Evolutionary conservation across 2,797 vertebrate genomes (phyloP).

Genomic region (Gymnothorax javanicus): DNA sequence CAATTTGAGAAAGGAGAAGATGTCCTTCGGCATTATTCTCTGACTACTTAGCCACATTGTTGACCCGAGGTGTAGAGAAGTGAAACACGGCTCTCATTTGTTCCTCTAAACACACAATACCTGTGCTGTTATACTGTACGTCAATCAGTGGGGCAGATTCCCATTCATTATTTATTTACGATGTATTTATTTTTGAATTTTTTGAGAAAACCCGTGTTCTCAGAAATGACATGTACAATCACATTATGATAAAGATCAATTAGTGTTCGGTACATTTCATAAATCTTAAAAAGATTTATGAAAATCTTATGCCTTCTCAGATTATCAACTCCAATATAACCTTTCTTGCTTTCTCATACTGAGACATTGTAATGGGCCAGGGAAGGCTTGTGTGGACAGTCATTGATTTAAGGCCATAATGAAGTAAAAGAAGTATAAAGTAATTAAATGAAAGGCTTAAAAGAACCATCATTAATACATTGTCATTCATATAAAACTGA

Average conservation of each 20-base stretch:
- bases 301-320: no score
- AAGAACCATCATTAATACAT: background rate
- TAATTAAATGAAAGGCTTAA: background rate
- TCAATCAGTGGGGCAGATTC: background rate
- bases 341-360: background rate
- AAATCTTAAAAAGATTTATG: background rate
- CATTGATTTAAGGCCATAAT: background rate
- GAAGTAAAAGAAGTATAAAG: background rate
- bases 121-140: background rate
- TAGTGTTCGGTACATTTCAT: background rate
- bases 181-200: background rate
- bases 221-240: background rate
- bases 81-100: conserved; percentile 46
- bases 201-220: conserved; percentile 9
- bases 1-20: conserved; percentile 61
- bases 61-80: conserved; percentile 36
- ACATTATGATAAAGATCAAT: background rate
- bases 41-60: conserved; percentile 39
- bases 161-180: background rate
- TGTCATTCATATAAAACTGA: background rate
- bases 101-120: background rate
- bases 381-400: background rate
- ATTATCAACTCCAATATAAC: no score
- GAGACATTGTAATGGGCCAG: background rate
- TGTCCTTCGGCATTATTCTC: conserved; percentile 47